Conservation (phyloP, 2,113 vertebrate genomes). For the Gobiocypris rarus region DNA sequence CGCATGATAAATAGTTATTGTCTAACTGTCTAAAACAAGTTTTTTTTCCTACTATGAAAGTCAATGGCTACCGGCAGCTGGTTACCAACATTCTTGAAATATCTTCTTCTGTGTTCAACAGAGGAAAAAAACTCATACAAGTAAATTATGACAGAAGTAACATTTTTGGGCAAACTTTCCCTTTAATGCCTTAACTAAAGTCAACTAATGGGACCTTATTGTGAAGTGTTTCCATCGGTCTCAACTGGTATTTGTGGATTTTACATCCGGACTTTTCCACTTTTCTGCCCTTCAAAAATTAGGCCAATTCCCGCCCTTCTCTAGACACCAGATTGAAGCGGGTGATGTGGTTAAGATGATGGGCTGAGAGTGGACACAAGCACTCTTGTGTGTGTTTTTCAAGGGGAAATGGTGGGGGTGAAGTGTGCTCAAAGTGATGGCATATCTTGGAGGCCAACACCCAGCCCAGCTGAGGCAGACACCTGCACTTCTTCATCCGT, state of each 20-base stretch:
- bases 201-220: not conserved
- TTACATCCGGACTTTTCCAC: not conserved
- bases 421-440: slow-evolving; percentile 25
- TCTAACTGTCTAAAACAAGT: too few relatives aligned
- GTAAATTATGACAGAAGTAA: too few relatives aligned
- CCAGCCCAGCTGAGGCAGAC: slow-evolving; percentile 53
- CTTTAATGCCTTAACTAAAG: not conserved
- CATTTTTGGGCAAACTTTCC: too few relatives aligned
- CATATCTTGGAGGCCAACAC: slow-evolving; percentile 37
- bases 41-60: too few relatives aligned
- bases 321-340: not conserved
- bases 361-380: not conserved
- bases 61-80: too few relatives aligned
- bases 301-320: not conserved
- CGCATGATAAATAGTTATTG: too few relatives aligned
- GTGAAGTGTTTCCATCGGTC: not conserved
- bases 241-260: not conserved
- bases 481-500: slow-evolving; percentile 58
- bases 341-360: slow-evolving; percentile 14
- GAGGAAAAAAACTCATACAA: too few relatives aligned
- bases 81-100: too few relatives aligned
- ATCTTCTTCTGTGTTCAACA: too few relatives aligned
- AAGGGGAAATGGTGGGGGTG: not conserved
- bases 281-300: slow-evolving; percentile 34
- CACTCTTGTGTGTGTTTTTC: slow-evolving; percentile 28